A percentile compares a stretch with the other conserved stretches of the same genome.
Conservation (phyloP, 1,140 invertebrate species). For the Zaprionus nigranus region DNA sequence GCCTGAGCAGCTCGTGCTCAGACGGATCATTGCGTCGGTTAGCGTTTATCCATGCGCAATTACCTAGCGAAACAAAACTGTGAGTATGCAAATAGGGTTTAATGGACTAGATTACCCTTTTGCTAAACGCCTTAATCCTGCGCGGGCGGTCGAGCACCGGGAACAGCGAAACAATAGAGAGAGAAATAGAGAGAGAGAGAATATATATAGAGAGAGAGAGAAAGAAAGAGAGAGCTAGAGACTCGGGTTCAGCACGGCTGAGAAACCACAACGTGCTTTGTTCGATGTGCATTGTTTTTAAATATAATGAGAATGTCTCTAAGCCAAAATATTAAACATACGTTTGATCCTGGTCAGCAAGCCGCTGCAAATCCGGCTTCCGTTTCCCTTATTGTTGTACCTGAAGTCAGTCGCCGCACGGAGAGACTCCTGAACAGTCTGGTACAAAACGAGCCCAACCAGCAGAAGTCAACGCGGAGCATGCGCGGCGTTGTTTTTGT, state of each 20-base stretch:
- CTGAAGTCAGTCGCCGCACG: constrained; percentile 62
- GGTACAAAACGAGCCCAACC: constrained; percentile 7
- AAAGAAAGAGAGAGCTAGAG: not conserved
- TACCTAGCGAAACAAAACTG: constrained; percentile 79
- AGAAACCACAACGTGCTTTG: not conserved
- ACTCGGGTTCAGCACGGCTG: constrained; percentile 2
- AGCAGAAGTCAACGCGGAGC: constrained; percentile 69
- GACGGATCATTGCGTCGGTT: constrained; percentile 56
- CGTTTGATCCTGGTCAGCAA: constrained; percentile 63
- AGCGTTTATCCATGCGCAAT: constrained; percentile 73
- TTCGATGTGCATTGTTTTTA: constrained; percentile 66
- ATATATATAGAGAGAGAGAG: not conserved
- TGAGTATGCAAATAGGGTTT: constrained; percentile 83
- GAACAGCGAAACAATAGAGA: not conserved
- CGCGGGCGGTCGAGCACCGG: constrained; percentile 44
- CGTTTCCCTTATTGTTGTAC: constrained; percentile 70
- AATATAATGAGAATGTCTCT: constrained; percentile 83
- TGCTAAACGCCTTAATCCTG: constrained; percentile 78
- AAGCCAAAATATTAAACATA: constrained; percentile 83
- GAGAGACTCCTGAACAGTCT: constrained; percentile 16
- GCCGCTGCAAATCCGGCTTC: constrained; percentile 73
- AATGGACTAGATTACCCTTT: constrained; percentile 82
- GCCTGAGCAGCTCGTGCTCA: not conserved
- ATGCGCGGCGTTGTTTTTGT: constrained; percentile 73
- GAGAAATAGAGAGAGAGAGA: not conserved